Evolutionary conservation across 2,888 invertebrate genomes (phyloP), one percentile per base, ranked within the genome.

Genomic region (Hyposoter didymator): DNA sequence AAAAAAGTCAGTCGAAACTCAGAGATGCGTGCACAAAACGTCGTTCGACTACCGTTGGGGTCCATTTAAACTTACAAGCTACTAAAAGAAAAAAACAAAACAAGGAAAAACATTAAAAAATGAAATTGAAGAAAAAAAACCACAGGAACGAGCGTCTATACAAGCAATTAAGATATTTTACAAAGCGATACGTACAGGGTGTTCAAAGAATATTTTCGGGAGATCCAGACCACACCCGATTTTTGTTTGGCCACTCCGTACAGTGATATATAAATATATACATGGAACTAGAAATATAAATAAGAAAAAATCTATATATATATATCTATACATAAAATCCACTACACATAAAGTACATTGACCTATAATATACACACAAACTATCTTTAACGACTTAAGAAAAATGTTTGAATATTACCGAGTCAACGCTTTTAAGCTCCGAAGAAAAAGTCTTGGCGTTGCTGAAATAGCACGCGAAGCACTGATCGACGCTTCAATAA

Each of bases 21-120:
- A 88, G 88, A 86, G 82, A 89, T 88, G 88, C 87, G 81, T 89
- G 87, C 88, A 89, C 87, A 84, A 87, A 90, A 66, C 87, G 90
- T 91, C 87, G 90, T 91, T 91, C 89, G 90, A 91, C 90, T 91
- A 91, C 90, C 91, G 89, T 91, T 91, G 89, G 92, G 92, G 92
- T 92, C 92, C 92, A 92, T 90, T 92, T 92, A 91, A 90, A 91
- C 85, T 91, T 91, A 92, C 86, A 79, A 81, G 78, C 43, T 66
- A 70, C 55, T 8, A 79, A 39, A 70, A 45, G 17, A 66, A 72
- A 64, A 39, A n/a, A 70, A 78, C 4, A 28, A 47, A 22, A 62
- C 62, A 39, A 3, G 6, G 52, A 22, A 84, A 64, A 62, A 43
- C 14, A 32, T 28, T 14, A 8, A 45, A 64, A 22, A 45, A 59